Evolutionary conservation across 2,888 invertebrate genomes (phyloP).

Genomic region (Caenorhabditis zanzibari): DNA sequence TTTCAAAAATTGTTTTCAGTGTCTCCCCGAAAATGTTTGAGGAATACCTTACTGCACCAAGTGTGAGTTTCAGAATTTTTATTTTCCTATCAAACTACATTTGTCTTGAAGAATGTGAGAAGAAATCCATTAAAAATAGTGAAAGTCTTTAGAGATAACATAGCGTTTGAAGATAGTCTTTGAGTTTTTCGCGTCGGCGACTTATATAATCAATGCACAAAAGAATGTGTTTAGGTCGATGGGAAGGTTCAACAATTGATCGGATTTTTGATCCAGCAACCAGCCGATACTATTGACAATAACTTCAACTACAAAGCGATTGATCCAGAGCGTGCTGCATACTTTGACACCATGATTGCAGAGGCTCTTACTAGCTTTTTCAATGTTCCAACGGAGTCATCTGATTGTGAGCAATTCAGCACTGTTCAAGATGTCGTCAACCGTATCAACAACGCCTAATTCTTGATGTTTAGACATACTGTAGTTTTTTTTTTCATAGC

Average conservation of each 20-base stretch:
- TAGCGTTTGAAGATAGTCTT: constrained; percentile 31
- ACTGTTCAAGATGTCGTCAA: constrained; percentile 52
- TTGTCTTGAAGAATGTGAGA: not conserved
- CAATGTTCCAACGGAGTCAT: constrained; percentile 28
- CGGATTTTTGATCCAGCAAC: constrained; percentile 10
- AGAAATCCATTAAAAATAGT: not conserved
- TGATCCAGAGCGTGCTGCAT: constrained; percentile 37
- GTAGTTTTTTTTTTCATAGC: not conserved
- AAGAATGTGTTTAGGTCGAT: constrained; percentile 38
- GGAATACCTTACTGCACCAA: constrained; percentile 10
- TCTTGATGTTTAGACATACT: not conserved
- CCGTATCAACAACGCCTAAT: constrained; percentile 37
- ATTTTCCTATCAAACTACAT: constrained; percentile 1
- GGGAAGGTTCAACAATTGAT: constrained; percentile 44
- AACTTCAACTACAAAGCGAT: constrained; percentile 18
- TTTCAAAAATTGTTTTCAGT: not conserved
- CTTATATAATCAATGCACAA: constrained; percentile 16
- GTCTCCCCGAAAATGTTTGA: not conserved
- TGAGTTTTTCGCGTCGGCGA: constrained; percentile 28
- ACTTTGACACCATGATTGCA: constrained; percentile 42
- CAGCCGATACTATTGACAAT: constrained; percentile 6
- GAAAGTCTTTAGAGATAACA: constrained; percentile 22
- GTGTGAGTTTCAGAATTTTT: constrained; percentile 14
- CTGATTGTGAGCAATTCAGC: constrained; percentile 21
- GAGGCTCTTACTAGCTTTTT: constrained; percentile 40